Evolutionary conservation across 2,797 vertebrate genomes (phyloP), one percentile per base, ranked within the genome.

Genomic region (Pterois miles): DNA sequence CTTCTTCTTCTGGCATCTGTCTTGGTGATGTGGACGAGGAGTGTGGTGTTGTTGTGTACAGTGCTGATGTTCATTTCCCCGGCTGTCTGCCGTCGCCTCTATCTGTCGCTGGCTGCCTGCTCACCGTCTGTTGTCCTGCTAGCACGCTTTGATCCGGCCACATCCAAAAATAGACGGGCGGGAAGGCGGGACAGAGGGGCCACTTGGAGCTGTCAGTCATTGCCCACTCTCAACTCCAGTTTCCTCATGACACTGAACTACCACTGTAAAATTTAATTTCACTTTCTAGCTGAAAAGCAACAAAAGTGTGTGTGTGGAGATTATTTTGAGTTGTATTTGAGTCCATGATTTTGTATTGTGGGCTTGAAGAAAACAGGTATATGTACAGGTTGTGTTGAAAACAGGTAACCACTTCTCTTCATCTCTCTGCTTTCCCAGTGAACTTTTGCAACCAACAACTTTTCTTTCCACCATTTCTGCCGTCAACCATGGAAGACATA

Each of bases 151-250:
- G 87, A 92, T 90, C 64, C 59, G 74, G 18, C 63, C 78, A 72
- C 34, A 5, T 52, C 79, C 84, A 53, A 48, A 92, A 94, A 92
- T 93, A 92, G 93, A 88, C 14, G 4, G 16, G 73, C 54, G 78
- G 4, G 18, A 65, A 67, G 78, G 86, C 22, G 58, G 80, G 80
- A 68, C 74, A 46, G 36, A 74, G 67, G 59, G 60, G 74, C 82
- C 93, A 93, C 89, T 89, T 92, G 93, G 80, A 90, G 83, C 87
- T 89, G 90, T 93, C 92, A 87, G 29, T 94, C 88, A 89, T 18
- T 54, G 20, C 52, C 25, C n/a, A 43, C 62, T 48, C 3, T 65
- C 59, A 63, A 66, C 68, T 82, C 57, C 33, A 56, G 20, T 78
- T 76, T 74, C 33, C 11, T 23, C 63, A 53, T 8, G 12, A 59